Base-by-base conservation (phyloP, 2,797 vertebrate genomes). In the Hoplostethus atlanticus region DNA sequence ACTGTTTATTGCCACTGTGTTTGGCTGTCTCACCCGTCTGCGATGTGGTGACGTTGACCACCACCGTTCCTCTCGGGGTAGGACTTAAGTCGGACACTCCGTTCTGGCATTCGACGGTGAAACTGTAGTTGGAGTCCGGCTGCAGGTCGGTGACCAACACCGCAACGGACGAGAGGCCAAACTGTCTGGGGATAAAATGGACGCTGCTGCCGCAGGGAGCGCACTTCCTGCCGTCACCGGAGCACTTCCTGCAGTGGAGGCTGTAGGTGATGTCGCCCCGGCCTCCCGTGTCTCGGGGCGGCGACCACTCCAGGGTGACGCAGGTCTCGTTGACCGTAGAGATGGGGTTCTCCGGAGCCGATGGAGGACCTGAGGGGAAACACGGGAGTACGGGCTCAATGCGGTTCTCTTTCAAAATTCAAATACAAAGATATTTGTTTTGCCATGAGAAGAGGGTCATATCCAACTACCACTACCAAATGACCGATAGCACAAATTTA, bases 121-220 rank as follows among this genome's bases (percentile, higher is more conserved):
- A 96, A 70, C 92, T 94, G 84, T 96, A 96, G 88, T 95, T 96
- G 36, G 94, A 95, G 78, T 96, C 94, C 0, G 95, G 94, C 83
- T 94, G 94, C 57, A 96, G 89, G 73, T 96, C 94, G 0, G 94
- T 95, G 71, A 96, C 90, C 68, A 94, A 73, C 61, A 95, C 93
- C 1, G 84, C 87, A 30, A 94, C 71, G 0, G 86, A 89, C 0
- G 84, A 80, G 2, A 96, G 92, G 6, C 95, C 95, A 7, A 95
- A 95, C 89, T 96, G 95, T 13, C 95, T 77, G 0, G 95, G 95
- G 28, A 95, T 84, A 60, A 95, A 96, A 74, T 95, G 95, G 60
- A 96, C 80, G 1, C 93, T 93, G 76, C 91, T 91, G 0, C 94
- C 94, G 11, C 95, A 96, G 0, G 93, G 92, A 7, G 68, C 53